Base-by-base conservation (phyloP, 2,113 vertebrate genomes). In the Catharus fuscescens region DNA sequence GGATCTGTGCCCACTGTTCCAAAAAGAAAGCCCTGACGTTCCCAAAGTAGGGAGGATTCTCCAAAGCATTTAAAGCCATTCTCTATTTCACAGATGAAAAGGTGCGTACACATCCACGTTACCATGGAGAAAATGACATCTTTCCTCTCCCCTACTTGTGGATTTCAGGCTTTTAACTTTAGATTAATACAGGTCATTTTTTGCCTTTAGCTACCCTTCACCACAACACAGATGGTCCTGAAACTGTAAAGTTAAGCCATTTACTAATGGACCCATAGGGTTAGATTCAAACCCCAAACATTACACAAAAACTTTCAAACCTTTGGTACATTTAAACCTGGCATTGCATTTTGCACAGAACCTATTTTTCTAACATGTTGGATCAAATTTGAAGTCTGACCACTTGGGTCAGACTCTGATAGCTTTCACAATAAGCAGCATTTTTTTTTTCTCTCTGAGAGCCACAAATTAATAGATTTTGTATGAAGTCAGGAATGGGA, bases 161-260 rank as follows among this genome's bases (percentile, higher is more conserved):
- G 69, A 92, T 90, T 93, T 78, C 83, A 86, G 77, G 62, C 90
- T 92, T 95, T 96, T 90, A 96, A 91, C 79, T 93, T 80, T 66
- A 95, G 62, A 94, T 92, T 92, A 96, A 93, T 92, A 85, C 29
- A 94, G 85, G 92, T 80, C 42, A 88, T 73, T 85, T 95, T 94
- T 93, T 77, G 70, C 92, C 66, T 88, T 86, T 83, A 79, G 78
- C 50, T 89, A 54, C 50, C n/a, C 84, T 91, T 91, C 71, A 77
- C 64, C 85, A 92, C 71, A 93, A 95, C 76, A 95, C 82, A 94
- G 82, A 94, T 70, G 52, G 82, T 25, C 64, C 47, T 88, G 56
- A 80, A 93, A 69, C 40, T 28, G 67, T 70, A 90, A 95, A 95
- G 85, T 70, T 92, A 94, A 92, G 48, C 42, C 74, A 56, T 88